Conservation (phyloP, 1,140 invertebrate genomes). For the Plutomurus gul region DNA sequence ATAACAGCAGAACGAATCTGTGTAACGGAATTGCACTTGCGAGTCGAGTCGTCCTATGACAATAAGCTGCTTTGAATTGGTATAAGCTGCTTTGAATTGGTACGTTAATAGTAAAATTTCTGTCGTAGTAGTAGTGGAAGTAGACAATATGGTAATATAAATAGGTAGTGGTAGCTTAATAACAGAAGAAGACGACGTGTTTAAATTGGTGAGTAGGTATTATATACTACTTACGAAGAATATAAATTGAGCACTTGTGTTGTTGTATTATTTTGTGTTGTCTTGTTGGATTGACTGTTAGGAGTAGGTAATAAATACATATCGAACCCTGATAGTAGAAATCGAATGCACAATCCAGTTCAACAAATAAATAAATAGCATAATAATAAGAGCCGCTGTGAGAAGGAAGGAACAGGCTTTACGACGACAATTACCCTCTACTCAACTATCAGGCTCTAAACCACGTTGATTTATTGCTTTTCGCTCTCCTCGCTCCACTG, state of each 20-base stretch:
- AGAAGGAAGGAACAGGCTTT: constrained; percentile 26
- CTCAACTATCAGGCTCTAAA: constrained; percentile 24
- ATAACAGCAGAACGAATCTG: too few relatives aligned
- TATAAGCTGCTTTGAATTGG: too few relatives aligned
- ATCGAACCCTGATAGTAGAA: constrained; percentile 4
- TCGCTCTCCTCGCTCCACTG: constrained; percentile 21
- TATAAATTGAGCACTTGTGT: constrained; percentile 18
- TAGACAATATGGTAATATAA: too few relatives aligned
- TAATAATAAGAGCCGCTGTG: constrained; percentile 28
- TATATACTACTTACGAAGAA: not conserved
- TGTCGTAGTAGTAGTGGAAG: too few relatives aligned
- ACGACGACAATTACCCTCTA: constrained; percentile 25
- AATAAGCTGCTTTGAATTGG: too few relatives aligned
- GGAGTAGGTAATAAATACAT: constrained; percentile 22
- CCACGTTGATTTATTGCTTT: constrained; percentile 29
- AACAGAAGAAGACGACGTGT: too few relatives aligned
- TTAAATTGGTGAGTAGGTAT: too few relatives aligned
- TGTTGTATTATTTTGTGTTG: not conserved
- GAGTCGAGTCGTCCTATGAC: too few relatives aligned
- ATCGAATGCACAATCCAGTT: constrained; percentile 23
- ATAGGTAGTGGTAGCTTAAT: too few relatives aligned
- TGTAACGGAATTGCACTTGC: too few relatives aligned
- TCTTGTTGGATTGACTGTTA: not conserved
- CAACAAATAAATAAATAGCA: constrained; percentile 26
- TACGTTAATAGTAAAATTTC: too few relatives aligned